Base-by-base conservation (phyloP, 2,797 vertebrate species). In the Chelon auratus region DNA sequence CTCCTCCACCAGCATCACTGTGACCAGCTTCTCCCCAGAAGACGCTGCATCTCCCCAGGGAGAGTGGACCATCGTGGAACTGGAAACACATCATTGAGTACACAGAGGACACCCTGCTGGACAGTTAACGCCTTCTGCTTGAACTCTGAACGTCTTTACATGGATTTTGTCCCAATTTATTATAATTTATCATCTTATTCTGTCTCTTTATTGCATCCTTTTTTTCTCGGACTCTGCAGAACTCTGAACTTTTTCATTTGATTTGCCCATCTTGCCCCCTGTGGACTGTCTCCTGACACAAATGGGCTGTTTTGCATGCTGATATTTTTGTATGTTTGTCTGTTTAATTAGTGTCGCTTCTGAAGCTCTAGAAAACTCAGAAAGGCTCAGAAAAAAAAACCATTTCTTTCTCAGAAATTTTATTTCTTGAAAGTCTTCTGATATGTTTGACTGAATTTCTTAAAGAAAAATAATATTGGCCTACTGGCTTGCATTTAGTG, bases 61-160 rank as follows among this genome's bases (percentile, higher is more conserved):
- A 64, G 97, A 99, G 92, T 99, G 98, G 97, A 99, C 97, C 92
- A 99, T 99, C 63, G 96, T 99, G 83, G 97, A 99, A 88, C 93
- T 99, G 89, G 98, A 99, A 94, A 99, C 98, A 7, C 97, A 99
- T 90, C 98, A 99, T 86, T 99, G 95, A 96, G 72, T 59, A 72
- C 73, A 83, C 71, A 64, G 50, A 74, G 57, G 57, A 70, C 42
- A 71, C 17, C 56, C 74, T 70, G 64, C 50, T 2, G 24, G 69
- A 76, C 76, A 71, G 65, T 54, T 53, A 13, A 68, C 52, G 59
- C 75, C 58, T 73, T 75, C 75, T 71, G 71, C 62, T 61, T 74
- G 36, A 76, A 65, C 70, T 39, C 39, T 71, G 11, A 77, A 50
- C 22, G 2, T 55, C 48, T 55, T 62, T 54, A 40, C 62, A 57